phyloP scores from a whole-genome alignment of 2,888 invertebrate species.

The Pyralis farinalis region DNA sequence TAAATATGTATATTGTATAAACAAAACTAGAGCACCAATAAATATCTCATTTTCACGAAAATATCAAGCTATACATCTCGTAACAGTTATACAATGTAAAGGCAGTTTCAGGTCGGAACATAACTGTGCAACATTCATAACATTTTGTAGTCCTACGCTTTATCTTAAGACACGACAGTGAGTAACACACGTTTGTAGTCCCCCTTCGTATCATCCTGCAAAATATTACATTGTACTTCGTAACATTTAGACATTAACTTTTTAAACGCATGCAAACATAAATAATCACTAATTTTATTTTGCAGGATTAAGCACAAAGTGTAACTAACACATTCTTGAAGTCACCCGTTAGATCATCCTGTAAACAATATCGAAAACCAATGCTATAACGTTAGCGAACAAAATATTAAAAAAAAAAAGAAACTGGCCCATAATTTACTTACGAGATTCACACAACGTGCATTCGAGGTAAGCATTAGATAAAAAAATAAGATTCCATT shows the following conservation, averaged over 20 bases:
- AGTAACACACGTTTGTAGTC: constrained; percentile 86
- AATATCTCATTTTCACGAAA: constrained; percentile 78
- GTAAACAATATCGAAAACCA: constrained; percentile 71
- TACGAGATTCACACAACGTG: constrained; percentile 45
- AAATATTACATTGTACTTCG: constrained; percentile 66
- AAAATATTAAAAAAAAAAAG: constrained; percentile 30
- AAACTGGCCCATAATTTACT: constrained; percentile 73
- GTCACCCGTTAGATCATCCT: constrained; percentile 86
- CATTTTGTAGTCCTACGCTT: constrained; percentile 43
- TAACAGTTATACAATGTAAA: constrained; percentile 70
- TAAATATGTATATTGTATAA: constrained; percentile 63
- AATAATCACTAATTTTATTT: constrained; percentile 47
- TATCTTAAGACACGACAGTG: constrained; percentile 70
- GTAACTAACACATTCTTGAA: constrained; percentile 84
- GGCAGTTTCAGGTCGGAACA: constrained; percentile 63
- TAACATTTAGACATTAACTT: constrained; percentile 33
- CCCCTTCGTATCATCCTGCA: constrained; percentile 86
- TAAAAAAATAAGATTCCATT: constrained; percentile 30
- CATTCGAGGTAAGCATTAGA: constrained; percentile 43
- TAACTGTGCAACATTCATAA: constrained; percentile 31
- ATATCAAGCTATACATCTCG: constrained; percentile 66
- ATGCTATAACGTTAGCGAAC: constrained; percentile 48
- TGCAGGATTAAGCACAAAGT: constrained; percentile 75
- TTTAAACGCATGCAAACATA: constrained; percentile 49
- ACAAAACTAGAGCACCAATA: constrained; percentile 80